These are phyloP conservation scores for Hiodon tergisus DNA, from an alignment of 2,113 vertebrate species.

Conservation along the genomic window DNA sequence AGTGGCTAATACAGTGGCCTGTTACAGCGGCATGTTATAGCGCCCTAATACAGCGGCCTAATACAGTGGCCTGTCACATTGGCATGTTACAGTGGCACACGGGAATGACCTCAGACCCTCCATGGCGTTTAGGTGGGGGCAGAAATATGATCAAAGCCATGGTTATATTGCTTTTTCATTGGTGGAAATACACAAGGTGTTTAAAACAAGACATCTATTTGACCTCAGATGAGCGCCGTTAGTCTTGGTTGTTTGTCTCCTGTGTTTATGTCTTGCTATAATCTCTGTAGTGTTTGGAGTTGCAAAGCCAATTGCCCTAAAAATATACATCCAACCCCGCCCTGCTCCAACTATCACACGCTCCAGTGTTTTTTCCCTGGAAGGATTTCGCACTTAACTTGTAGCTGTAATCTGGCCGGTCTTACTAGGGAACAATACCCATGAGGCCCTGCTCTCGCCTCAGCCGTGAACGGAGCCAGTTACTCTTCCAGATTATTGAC, in stretches of 20 bases:
- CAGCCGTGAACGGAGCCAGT: slow-evolving; percentile 48
- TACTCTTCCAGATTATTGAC: slow-evolving; percentile 31
- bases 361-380: slow-evolving; percentile 65
- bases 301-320: slow-evolving; percentile 49
- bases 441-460: slow-evolving; percentile 37
- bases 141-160: no score
- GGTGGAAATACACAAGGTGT: no score
- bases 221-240: neutral
- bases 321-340: slow-evolving; percentile 47
- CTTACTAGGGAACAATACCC: slow-evolving; percentile 52
- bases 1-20: no score
- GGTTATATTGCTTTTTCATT: no score
- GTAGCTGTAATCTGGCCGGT: slow-evolving; percentile 48
- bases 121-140: no score
- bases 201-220: neutral
- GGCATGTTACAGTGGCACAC: no score
- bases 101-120: no score
- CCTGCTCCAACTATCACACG: slow-evolving; percentile 37
- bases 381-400: slow-evolving; percentile 48
- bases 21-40: no score
- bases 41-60: no score
- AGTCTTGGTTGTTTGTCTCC: slow-evolving; percentile 29
- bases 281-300: slow-evolving; percentile 39
- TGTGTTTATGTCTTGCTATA: slow-evolving; percentile 41
- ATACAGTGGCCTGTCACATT: no score